A percentile compares a stretch with the other conserved stretches of the same genome.
Conservation (phyloP, 2,113 vertebrate genomes). For the Zosterops borbonicus region DNA sequence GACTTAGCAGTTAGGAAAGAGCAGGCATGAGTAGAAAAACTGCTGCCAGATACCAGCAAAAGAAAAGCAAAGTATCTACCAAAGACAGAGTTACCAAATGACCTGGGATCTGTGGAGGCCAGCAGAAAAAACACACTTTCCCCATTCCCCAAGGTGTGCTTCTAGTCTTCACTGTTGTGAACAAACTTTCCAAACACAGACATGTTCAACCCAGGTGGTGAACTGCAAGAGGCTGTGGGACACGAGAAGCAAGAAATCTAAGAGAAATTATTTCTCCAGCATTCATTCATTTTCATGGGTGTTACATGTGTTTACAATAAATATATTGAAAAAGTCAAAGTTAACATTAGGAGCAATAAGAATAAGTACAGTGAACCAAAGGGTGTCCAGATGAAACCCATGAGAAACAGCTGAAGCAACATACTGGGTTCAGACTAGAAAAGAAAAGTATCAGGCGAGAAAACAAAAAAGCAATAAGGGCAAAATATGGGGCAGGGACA, state of each 20-base stretch:
- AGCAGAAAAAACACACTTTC: background rate
- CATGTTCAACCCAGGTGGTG: background rate
- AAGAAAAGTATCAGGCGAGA: background rate
- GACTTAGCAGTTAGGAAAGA: background rate
- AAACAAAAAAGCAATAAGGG: background rate
- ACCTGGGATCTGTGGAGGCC: background rate
- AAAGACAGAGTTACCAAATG: background rate
- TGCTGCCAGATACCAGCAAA: background rate
- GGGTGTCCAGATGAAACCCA: background rate
- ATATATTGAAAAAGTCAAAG: background rate
- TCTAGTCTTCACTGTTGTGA: background rate
- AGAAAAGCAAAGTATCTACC: background rate
- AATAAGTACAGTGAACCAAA: background rate
- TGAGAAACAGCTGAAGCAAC: background rate
- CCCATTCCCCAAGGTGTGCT: background rate
- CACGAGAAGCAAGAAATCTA: background rate
- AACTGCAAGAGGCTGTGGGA: background rate
- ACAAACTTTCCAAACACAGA: background rate
- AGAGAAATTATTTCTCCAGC: background rate
- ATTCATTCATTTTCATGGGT: background rate
- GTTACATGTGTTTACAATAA: background rate
- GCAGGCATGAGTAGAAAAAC: background rate
- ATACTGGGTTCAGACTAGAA: background rate
- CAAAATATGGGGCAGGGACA: background rate
- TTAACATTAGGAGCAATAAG: background rate